Evolutionary conservation across 2,113 vertebrate species (phyloP).

Genomic region (Ciconia stormi): DNA sequence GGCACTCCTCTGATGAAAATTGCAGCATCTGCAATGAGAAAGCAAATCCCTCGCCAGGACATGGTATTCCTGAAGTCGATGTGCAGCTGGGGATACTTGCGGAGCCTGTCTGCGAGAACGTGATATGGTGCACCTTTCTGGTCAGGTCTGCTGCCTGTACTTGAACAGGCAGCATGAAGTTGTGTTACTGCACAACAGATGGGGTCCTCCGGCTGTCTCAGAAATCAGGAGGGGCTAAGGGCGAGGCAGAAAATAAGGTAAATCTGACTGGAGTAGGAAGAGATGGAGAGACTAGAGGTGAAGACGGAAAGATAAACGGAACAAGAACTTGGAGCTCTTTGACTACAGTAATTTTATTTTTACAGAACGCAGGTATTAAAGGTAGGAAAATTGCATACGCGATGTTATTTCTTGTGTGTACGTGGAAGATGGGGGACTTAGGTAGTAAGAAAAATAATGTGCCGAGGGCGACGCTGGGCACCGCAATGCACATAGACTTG

Average conservation of each 20-base stretch:
- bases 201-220: neutral
- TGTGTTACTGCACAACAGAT: neutral
- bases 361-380: neutral
- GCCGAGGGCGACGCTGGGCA: fast-evolving
- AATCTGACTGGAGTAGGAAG: neutral
- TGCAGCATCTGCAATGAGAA: neutral
- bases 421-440: neutral
- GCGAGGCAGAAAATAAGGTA: neutral
- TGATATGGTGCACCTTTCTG: neutral
- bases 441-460: neutral
- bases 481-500: neutral
- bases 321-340: neutral
- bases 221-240: neutral
- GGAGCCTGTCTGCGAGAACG: no score
- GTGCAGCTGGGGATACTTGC: neutral
- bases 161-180: neutral
- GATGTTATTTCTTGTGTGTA: neutral
- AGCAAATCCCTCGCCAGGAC: neutral
- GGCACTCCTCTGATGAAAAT: neutral
- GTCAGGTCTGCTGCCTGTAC: neutral
- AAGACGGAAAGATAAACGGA: neutral
- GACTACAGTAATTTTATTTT: neutral
- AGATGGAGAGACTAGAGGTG: neutral
- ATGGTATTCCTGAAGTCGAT: neutral
- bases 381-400: neutral